Evolutionary conservation across 2,888 invertebrate species (phyloP), one percentile per base, ranked within the genome.

Genomic region (Punctoribates punctum): DNA sequence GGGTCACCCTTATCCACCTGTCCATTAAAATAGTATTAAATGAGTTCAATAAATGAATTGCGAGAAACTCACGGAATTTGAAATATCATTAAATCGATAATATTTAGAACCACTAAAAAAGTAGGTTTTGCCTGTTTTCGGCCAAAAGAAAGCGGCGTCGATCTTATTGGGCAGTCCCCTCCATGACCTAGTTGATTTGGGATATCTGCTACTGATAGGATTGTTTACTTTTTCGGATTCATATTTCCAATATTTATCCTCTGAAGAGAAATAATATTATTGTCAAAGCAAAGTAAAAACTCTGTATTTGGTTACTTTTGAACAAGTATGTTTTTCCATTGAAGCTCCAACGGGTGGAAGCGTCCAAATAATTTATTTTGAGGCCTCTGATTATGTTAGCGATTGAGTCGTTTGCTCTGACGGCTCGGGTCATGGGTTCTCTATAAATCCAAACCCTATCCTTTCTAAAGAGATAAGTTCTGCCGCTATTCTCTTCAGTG

Each of bases 241-340:
- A 83, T 94, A 96, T 82, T 94, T 88, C 95, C 95, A 96, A 88
- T 96, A 96, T 84, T 94, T 91, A 78, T 90, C 88, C 42, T 87
- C 88, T 87, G 62, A 15, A 75, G 60, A 46, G 38, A 3, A n/a
- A n/a, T n/a, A n/a, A n/a, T n/a, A n/a, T n/a, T n/a, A n/a, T n/a
- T n/a, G n/a, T n/a, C n/a, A n/a, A n/a, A n/a, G n/a, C n/a, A n/a
- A n/a, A n/a, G n/a, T n/a, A n/a, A n/a, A n/a, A n/a, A n/a, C n/a
- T n/a, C n/a, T n/a, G n/a, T 13, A 57, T 23, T 23, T 11, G 20
- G 8, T 25, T 83, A 85, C 94, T 94, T 86, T 96, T 96, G 85
- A 92, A 93, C 87, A 96, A 95, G 85, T 96, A 97, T 77, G 96
- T 94, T 84, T 96, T 96, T 80, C 95, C 96, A 83, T 98, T 97